Evolutionary conservation across 2,888 invertebrate genomes (phyloP).

Genomic region (Ochropleura plecta): DNA sequence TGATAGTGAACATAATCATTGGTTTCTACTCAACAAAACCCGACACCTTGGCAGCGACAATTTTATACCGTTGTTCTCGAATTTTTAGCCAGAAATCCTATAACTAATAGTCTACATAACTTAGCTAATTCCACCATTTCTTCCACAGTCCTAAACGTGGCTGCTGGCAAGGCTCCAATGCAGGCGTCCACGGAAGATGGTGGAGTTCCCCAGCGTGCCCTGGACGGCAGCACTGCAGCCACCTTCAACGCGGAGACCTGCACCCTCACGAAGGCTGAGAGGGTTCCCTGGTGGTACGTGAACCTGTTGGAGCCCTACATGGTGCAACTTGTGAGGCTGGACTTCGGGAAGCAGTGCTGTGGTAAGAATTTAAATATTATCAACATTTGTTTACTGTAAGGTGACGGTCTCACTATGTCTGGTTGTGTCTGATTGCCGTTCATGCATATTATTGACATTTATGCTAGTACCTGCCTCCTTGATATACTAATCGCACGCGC

Average conservation of each 20-base stretch:
- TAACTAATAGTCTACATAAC: background rate
- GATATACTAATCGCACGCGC: too few relatives aligned
- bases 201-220: conserved; percentile 97
- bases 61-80: too few relatives aligned
- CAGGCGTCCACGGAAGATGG: conserved; percentile 95
- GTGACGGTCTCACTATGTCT: too few relatives aligned
- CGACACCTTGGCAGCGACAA: too few relatives aligned
- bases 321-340: conserved; percentile 97
- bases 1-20: too few relatives aligned
- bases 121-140: conserved; percentile 12
- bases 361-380: conserved; percentile 91
- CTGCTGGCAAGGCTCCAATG: conserved; percentile 98
- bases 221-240: conserved; percentile 97
- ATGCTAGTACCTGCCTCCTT: too few relatives aligned
- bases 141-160: conserved; percentile 96
- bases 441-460: too few relatives aligned
- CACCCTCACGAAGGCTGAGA: conserved; percentile 95
- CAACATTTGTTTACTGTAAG: too few relatives aligned
- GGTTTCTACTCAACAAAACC: too few relatives aligned
- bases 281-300: conserved; percentile 98
- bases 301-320: conserved; percentile 98
- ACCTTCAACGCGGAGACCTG: conserved; percentile 96
- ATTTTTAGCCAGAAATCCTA: background rate
- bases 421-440: too few relatives aligned
- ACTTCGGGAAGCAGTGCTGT: conserved; percentile 97